Conservation (phyloP, 1,140 invertebrate species). For the Euwallacea fornicatus region DNA sequence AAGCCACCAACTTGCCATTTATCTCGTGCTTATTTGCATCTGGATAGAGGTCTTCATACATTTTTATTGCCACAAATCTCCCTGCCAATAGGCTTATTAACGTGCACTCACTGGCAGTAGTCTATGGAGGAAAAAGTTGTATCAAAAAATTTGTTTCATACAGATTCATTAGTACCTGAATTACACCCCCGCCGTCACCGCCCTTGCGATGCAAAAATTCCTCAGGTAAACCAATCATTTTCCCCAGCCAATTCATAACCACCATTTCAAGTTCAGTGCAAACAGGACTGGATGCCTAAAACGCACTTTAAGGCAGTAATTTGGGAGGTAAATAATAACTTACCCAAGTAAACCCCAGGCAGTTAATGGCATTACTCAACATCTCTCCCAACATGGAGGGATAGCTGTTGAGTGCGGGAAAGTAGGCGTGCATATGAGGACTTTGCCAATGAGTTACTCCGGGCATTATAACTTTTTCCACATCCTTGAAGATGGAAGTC, state of each 20-base stretch:
- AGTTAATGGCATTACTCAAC: slow-evolving; percentile 91
- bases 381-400: slow-evolving; percentile 96
- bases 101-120: slow-evolving; percentile 91
- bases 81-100: slow-evolving; percentile 88
- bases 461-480: slow-evolving; percentile 91
- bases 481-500: slow-evolving; percentile 84
- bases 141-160: not conserved
- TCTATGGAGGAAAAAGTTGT: slow-evolving; percentile 53
- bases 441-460: slow-evolving; percentile 96
- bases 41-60: slow-evolving; percentile 63
- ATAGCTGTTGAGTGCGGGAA: slow-evolving; percentile 93
- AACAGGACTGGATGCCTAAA: slow-evolving; percentile 87
- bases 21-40: slow-evolving; percentile 85
- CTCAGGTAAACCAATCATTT: slow-evolving; percentile 89
- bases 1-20: slow-evolving; percentile 87
- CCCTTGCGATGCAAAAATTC: slow-evolving; percentile 79
- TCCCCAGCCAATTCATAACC: slow-evolving; percentile 97
- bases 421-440: slow-evolving; percentile 97
- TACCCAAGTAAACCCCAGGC: slow-evolving; percentile 89
- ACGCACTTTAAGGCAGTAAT: slow-evolving; percentile 4
- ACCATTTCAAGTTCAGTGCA: slow-evolving; percentile 96
- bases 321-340: slow-evolving; percentile 46
- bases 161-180: slow-evolving; percentile 62
- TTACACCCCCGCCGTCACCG: slow-evolving; percentile 82
- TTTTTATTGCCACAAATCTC: slow-evolving; percentile 77